These are phyloP conservation scores for Cyclina sinensis DNA, from an alignment of 1,140 invertebrate genomes.

Conservation along the genomic window DNA sequence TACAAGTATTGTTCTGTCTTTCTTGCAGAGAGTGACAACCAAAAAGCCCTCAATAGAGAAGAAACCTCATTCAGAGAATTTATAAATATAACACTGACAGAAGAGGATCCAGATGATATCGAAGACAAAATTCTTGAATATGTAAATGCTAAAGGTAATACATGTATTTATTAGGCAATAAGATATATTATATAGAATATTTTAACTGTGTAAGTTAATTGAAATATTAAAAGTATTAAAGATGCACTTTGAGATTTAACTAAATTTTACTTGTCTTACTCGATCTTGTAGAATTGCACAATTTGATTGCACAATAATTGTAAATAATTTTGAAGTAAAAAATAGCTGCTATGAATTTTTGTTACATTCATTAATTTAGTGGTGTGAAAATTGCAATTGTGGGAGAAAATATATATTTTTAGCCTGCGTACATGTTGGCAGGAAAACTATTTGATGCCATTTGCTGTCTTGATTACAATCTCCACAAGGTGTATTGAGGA, in stretches of 20 bases:
- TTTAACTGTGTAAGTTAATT: slow-evolving; percentile 29
- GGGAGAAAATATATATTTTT: slow-evolving; percentile 25
- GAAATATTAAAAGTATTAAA: slow-evolving; percentile 30
- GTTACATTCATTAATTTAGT: slow-evolving; percentile 29
- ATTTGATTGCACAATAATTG: slow-evolving; percentile 28
- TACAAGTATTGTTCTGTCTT: slow-evolving; percentile 24
- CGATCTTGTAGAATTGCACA: slow-evolving; percentile 26
- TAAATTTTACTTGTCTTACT: slow-evolving; percentile 26
- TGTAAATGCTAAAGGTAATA: slow-evolving; percentile 28
- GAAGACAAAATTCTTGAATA: slow-evolving; percentile 28
- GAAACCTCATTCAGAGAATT: slow-evolving; percentile 27
- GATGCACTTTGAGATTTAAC: slow-evolving; percentile 27
- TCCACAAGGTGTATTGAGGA: slow-evolving; percentile 17
- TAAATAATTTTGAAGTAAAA: slow-evolving; percentile 30
- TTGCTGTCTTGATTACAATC: slow-evolving; percentile 27
- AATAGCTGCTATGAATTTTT: slow-evolving; percentile 22
- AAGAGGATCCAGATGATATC: slow-evolving; percentile 26
- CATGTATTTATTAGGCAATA: slow-evolving; percentile 28
- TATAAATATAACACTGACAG: slow-evolving; percentile 24
- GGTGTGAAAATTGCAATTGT: slow-evolving; percentile 25
- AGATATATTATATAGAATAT: slow-evolving; percentile 27
- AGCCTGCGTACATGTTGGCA: slow-evolving; percentile 20
- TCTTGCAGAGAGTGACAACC: slow-evolving; percentile 25
- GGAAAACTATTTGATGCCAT: slow-evolving; percentile 14
- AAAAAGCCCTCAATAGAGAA: slow-evolving; percentile 27